Evolutionary conservation across 2,888 invertebrate species (phyloP), one percentile per base, ranked within the genome.

Genomic region (Crematogaster levior): DNA sequence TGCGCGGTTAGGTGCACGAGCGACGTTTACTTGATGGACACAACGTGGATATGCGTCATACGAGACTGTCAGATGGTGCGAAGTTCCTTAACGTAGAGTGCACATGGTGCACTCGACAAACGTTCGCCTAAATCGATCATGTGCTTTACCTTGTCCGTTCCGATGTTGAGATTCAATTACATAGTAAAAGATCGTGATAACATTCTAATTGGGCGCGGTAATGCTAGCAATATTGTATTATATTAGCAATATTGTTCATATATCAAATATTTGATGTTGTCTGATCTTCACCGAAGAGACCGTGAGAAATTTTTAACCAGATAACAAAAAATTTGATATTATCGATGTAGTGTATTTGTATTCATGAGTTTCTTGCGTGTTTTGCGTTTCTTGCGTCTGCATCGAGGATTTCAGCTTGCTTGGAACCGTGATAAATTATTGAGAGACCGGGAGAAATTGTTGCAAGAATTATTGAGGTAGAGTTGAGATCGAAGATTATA

Each of bases 401-500:
- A 24, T 40, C 43, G 56, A 12, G 12, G 18, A 79, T 58, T 56
- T 43, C 18, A 30, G 27, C 15, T 40, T 24, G 21, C 30, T 18
- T 18, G 21, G 21, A 9, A 24, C 24, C 40, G 21, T 21, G 40
- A 46, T 58, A 43, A 79, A 79, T 79, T 56, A 79, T 46, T 30
- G 43, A 7, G 18, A 77, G 43, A 56, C 43, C 21, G 15, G 6
- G 12, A n/a, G n/a, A n/a, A n/a, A n/a, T n/a, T n/a, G n/a, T n/a
- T n/a, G n/a, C n/a, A n/a, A n/a, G n/a, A n/a, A n/a, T n/a, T n/a
- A n/a, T n/a, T 6, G 53, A 30, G 68, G 24, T 48, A 74, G 34
- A n/a, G 24, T 74, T 61, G 73, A 61, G 73, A 30, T 75, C 65
- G 65, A n/a, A 18, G 56, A 79, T 79, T 43, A 43, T 43, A 34